A percentile compares a stretch with the other conserved stretches of the same genome.
These are phyloP conservation scores for Thymelicus lineola DNA, from an alignment of 2,888 invertebrate species.

Conservation along the genomic window DNA sequence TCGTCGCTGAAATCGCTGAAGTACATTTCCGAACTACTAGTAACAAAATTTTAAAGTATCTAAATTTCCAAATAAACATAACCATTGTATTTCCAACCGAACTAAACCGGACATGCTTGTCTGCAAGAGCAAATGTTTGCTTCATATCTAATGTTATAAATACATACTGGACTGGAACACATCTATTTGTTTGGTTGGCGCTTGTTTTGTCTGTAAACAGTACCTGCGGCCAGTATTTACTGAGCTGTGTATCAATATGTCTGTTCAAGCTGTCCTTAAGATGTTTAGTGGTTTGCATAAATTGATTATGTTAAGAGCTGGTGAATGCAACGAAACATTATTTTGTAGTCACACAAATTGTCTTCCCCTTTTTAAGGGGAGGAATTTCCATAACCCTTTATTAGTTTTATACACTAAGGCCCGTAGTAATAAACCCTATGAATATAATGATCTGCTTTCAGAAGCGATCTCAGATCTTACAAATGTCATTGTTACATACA, in stretches of 20 bases:
- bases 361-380: too few relatives aligned
- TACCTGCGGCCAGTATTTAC: conserved; percentile 8
- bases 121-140: conserved; percentile 21
- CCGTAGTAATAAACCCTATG: too few relatives aligned
- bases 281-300: not conserved
- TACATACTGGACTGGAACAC: conserved; percentile 16
- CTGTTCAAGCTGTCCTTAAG: not conserved
- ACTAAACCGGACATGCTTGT: conserved; percentile 21
- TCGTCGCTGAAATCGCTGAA: too few relatives aligned
- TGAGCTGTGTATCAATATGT: not conserved
- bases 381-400: too few relatives aligned
- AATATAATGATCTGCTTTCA: too few relatives aligned
- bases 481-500: too few relatives aligned
- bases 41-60: not conserved
- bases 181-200: conserved; percentile 11
- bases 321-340: too few relatives aligned
- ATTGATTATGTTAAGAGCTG: not conserved
- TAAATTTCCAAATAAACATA: not conserved
- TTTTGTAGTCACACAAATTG: too few relatives aligned
- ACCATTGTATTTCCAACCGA: conserved; percentile 11
- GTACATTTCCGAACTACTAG: too few relatives aligned
- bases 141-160: conserved; percentile 26
- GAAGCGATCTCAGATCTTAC: too few relatives aligned
- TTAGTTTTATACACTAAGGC: too few relatives aligned
- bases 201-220: conserved; percentile 23